Conservation (phyloP, 1,140 invertebrate genomes). For the Diorhabda elongata region DNA sequence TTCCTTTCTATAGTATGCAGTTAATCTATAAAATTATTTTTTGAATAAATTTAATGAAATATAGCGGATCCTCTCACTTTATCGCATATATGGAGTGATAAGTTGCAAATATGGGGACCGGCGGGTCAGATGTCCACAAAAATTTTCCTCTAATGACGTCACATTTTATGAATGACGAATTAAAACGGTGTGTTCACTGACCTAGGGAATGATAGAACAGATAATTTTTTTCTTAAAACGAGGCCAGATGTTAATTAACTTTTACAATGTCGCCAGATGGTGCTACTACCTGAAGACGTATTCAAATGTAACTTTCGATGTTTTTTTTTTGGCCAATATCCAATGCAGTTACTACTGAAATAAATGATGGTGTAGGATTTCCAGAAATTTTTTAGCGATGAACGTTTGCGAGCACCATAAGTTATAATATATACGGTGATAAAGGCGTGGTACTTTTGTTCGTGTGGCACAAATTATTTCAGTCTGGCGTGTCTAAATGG, state of each 20-base stretch:
- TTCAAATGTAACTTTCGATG: no score
- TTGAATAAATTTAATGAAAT: background rate
- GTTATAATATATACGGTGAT: no score
- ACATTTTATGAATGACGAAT: background rate
- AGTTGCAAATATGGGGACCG: conserved; percentile 8
- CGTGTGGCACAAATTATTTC: no score
- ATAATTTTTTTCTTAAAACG: background rate
- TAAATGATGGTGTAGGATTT: no score
- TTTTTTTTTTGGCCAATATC: no score
- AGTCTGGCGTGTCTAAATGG: no score
- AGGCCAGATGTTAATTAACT: background rate
- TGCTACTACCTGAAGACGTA: background rate
- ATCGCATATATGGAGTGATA: background rate
- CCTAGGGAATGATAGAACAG: background rate
- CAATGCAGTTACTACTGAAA: no score
- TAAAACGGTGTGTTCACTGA: background rate
- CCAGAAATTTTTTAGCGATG: no score
- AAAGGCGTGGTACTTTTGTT: no score
- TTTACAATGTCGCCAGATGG: background rate
- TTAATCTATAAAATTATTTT: no score
- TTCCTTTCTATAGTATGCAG: no score
- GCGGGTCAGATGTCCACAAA: background rate
- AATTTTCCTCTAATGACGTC: background rate
- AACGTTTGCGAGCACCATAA: no score
- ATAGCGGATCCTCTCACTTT: background rate